Base-by-base conservation (phyloP, 2,888 invertebrate species). In the Heteropelma amictum region DNA sequence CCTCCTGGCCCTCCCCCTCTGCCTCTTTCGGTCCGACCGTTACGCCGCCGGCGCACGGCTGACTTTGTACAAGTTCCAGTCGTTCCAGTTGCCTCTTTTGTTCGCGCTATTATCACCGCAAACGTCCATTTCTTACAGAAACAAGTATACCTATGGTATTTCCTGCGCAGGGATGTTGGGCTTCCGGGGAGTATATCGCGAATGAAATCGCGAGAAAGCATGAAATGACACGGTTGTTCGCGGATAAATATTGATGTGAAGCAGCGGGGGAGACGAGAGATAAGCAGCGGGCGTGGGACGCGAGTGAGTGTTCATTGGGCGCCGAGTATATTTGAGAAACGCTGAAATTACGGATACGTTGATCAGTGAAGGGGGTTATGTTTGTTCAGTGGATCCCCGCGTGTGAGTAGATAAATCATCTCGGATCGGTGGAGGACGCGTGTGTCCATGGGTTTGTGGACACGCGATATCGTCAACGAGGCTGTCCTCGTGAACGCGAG, bases 361-460 rank as follows among this genome's bases (percentile, higher is more conserved):
- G n/a, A n/a, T n/a, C n/a, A n/a, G n/a, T n/a, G n/a, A n/a, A n/a
- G 35, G 35, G 12, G n/a, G n/a, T 35, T 33, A 53, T 53, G 53
- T 3, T 14, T 12, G 30, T 33, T 33, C 53, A 53, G 30, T 14
- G 53, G 8, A 28, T 53, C 19, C 53, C 30, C 30, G 19, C 28
- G 30, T 33, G 51, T 10, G 28, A 30, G 10, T 28, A n/a, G 10
- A 17, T 17, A 10, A 30, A 5, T n/a, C n/a, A 30, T 17, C 30
- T 14, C 7, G 28, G 8, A 7, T 26, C 26, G 12, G 49, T 35
- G 58, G 21, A 26, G 17, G 54, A 40, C 70, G 75, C 69, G 72
- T 77, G 72, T 70, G 76, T 71, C 79, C 71, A 74, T 73, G 73
- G 72, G 58, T 72, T 73, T 67, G 68, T 40, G 67, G 60, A 63